A percentile compares a stretch with the other conserved stretches of the same genome.
phyloP scores from a whole-genome alignment of 2,113 vertebrate genomes.

The Ranitomeya variabilis region DNA sequence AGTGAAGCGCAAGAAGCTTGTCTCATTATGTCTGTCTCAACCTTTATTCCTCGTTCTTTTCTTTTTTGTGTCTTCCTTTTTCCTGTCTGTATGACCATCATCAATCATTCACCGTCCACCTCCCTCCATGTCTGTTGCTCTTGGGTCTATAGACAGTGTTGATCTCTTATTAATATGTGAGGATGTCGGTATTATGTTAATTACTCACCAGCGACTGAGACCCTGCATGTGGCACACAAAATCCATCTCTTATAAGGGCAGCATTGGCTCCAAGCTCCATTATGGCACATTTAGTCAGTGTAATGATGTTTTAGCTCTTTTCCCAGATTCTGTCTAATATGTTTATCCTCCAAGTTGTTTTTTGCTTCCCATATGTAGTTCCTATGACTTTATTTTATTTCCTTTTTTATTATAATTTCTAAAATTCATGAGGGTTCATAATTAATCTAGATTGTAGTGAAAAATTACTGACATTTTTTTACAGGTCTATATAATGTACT shows the following conservation, averaged over 20 bases:
- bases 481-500: too few species aligned
- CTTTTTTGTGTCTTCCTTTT: not conserved
- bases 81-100: not conserved
- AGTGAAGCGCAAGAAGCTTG: not conserved
- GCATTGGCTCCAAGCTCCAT: not conserved
- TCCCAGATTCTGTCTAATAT: not conserved
- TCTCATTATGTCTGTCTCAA: constrained; percentile 16
- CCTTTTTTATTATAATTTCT: not conserved
- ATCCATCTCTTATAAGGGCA: constrained; percentile 18
- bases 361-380: not conserved
- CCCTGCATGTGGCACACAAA: constrained; percentile 34
- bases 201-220: constrained; percentile 24
- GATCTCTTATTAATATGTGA: constrained; percentile 46
- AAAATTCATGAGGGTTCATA: not conserved
- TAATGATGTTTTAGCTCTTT: constrained; percentile 6
- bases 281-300: not conserved
- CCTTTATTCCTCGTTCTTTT: not conserved
- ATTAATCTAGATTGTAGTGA: not conserved
- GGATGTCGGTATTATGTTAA: constrained; percentile 47
- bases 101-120: not conserved
- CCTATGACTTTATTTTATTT: not conserved
- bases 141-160: constrained; percentile 23
- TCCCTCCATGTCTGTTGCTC: constrained; percentile 15
- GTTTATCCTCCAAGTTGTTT: not conserved
- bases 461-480: not conserved